Conservation (phyloP, 2,797 vertebrate genomes). For the Hemitrygon akajei region DNA sequence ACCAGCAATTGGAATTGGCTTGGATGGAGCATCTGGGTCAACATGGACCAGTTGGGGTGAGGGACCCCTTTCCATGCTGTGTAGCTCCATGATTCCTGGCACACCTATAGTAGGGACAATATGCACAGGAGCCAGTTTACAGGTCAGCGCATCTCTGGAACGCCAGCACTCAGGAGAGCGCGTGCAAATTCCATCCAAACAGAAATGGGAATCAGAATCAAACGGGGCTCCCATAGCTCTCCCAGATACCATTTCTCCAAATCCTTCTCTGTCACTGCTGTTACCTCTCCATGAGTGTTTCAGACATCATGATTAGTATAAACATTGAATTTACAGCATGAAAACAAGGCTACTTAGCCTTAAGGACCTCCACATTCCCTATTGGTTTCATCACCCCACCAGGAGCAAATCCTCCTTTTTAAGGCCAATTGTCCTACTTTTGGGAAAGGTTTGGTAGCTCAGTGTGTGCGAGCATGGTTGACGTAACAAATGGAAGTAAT, state of each 20-base stretch:
- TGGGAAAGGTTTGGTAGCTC: neutral
- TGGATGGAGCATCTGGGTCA: too few species aligned
- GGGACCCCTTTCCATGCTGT: too few species aligned
- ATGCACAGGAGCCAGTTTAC: too few species aligned
- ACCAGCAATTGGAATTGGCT: too few species aligned
- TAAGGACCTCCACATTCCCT: too few species aligned
- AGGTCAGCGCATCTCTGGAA: too few species aligned
- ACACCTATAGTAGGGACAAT: too few species aligned
- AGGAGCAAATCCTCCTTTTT: neutral
- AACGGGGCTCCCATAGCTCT: accelerated
- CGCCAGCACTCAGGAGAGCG: too few species aligned
- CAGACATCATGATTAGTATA: neutral
- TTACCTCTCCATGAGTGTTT: neutral
- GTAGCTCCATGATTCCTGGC: too few species aligned
- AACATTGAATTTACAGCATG: neutral
- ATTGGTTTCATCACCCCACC: neutral
- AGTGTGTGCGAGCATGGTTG: neutral
- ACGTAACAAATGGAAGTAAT: neutral
- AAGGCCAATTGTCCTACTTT: neutral
- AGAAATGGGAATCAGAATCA: neutral
- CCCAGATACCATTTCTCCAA: neutral
- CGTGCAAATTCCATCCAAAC: too few species aligned
- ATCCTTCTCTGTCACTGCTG: too few species aligned
- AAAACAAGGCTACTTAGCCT: neutral
- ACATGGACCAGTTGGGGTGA: too few species aligned